These are phyloP conservation scores for Chloropsis hardwickii DNA, from an alignment of 2,113 vertebrate genomes.

Conservation along the genomic window DNA sequence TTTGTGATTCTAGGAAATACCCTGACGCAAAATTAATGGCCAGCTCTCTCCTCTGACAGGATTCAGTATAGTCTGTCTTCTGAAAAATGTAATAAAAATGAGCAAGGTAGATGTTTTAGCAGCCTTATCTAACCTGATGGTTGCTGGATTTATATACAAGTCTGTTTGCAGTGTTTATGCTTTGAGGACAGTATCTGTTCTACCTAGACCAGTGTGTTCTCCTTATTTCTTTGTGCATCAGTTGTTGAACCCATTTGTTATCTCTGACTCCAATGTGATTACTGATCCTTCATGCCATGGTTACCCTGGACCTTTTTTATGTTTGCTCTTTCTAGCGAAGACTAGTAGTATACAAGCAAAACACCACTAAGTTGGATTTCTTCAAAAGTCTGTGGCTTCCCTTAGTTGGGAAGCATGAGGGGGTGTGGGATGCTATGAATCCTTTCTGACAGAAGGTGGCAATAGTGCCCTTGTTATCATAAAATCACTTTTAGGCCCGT, in stretches of 20 bases:
- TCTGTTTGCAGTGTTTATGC: neutral
- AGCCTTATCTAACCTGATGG: neutral
- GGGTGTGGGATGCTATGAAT: neutral
- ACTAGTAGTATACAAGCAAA: neutral
- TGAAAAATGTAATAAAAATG: neutral
- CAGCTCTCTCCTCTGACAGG: neutral
- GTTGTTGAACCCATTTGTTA: neutral
- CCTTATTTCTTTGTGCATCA: neutral
- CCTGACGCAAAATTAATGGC: neutral
- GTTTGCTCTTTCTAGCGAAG: neutral
- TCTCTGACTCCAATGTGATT: neutral
- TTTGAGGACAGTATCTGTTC: neutral
- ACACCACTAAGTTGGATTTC: neutral
- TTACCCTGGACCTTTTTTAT: neutral
- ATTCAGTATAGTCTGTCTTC: neutral
- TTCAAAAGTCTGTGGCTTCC: fast-evolving
- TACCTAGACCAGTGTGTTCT: neutral
- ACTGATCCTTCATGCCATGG: neutral
- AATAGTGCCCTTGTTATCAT: neutral
- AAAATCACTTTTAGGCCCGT: neutral
- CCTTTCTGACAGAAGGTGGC: constrained; percentile 34
- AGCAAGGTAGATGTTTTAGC: neutral
- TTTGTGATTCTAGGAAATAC: neutral
- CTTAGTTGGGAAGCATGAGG: fast-evolving
- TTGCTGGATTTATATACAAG: neutral